Evolutionary conservation across 37 sponge, comb jelly and placozoan genomes (phyloP).

Genomic region (Eunapius fragilis): DNA sequence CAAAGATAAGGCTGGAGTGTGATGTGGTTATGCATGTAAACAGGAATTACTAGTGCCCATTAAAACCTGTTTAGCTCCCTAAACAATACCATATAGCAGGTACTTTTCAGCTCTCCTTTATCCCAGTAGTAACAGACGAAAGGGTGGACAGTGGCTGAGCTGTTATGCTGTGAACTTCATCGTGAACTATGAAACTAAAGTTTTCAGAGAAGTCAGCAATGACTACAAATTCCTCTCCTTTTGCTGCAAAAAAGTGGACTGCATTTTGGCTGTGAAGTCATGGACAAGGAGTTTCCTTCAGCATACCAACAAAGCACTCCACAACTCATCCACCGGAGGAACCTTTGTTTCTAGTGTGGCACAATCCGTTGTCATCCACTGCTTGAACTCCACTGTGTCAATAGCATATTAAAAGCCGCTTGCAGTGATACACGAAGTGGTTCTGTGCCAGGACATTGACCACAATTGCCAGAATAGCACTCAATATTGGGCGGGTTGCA

Average conservation of each 20-base stretch:
- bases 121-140: neutral
- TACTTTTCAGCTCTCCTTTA: neutral
- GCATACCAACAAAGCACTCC: too few species aligned
- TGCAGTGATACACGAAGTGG: neutral
- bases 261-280: too few species aligned
- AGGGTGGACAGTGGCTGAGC: neutral
- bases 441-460: neutral
- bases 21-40: neutral
- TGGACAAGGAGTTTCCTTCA: too few species aligned
- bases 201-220: too few species aligned
- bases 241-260: too few species aligned
- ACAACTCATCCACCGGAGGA: slow-evolving; percentile 39
- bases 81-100: neutral
- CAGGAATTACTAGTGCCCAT: neutral
- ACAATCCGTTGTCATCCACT: slow-evolving; percentile 44
- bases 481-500: slow-evolving; percentile 34
- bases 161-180: neutral
- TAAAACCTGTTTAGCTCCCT: neutral
- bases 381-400: slow-evolving; percentile 36
- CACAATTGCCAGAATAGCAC: slow-evolving; percentile 42
- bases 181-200: neutral
- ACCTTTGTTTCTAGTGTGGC: slow-evolving; percentile 38
- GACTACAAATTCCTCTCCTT: too few species aligned
- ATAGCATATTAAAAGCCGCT: slow-evolving; percentile 22
- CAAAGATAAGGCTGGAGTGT: neutral